Evolutionary conservation across 37 sponge, comb jelly and placozoan genomes (phyloP).

Genomic region (Cladorhizidae sp.): DNA sequence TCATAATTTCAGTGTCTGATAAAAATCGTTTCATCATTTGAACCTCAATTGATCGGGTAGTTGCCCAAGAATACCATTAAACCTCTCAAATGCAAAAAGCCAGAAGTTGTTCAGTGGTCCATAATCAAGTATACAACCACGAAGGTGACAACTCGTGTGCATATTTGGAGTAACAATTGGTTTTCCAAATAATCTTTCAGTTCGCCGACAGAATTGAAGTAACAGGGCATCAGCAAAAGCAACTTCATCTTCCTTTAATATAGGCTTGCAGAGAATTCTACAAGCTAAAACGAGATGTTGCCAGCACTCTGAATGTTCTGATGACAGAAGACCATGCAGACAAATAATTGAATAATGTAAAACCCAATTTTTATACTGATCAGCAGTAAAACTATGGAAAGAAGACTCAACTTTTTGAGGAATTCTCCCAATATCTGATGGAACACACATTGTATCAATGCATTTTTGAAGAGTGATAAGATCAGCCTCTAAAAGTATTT

Average conservation of each 20-base stretch:
- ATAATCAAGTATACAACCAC: constrained; percentile 21
- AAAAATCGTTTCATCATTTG: constrained; percentile 9
- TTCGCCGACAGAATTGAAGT: constrained; percentile 35
- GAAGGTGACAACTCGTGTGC: constrained; percentile 39
- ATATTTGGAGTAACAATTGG: constrained; percentile 47
- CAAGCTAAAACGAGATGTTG: constrained; percentile 54
- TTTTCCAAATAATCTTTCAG: constrained; percentile 18
- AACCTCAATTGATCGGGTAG: constrained; percentile 19
- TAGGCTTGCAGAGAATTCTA: constrained; percentile 10
- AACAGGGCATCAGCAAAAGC: constrained; percentile 38
- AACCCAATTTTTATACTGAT: constrained; percentile 53
- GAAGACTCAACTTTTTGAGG: constrained; percentile 25
- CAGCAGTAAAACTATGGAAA: constrained; percentile 48
- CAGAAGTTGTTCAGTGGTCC: constrained; percentile 48
- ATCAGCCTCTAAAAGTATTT: not conserved
- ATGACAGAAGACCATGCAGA: constrained; percentile 18
- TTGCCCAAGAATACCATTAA: constrained; percentile 39
- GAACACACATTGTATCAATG: constrained; percentile 31
- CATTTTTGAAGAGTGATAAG: not conserved
- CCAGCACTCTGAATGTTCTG: constrained; percentile 48
- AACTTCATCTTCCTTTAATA: not conserved
- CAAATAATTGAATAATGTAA: constrained; percentile 33
- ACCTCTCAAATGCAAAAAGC: constrained; percentile 45
- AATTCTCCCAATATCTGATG: constrained; percentile 45
- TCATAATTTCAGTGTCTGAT: not conserved